Conservation (phyloP, 1,140 invertebrate genomes). For the Atopsyche davidsoni region DNA sequence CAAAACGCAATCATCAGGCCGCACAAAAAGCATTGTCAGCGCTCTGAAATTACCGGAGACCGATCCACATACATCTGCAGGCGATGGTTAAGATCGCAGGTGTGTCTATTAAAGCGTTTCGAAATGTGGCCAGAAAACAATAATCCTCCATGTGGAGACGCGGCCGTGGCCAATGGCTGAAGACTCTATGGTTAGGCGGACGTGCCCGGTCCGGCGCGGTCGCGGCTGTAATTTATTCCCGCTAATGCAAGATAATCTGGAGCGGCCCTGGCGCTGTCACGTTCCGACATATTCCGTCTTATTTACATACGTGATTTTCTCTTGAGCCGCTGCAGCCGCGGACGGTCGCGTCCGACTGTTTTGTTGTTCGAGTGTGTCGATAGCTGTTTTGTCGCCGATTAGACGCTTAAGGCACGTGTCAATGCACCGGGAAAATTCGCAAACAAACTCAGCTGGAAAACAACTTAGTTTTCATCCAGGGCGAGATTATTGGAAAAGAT, state of each 20-base stretch:
- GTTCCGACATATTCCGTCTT: slow-evolving; percentile 23
- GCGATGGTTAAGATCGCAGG: too few species aligned
- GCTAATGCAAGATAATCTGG: slow-evolving; percentile 28
- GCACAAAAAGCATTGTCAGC: too few species aligned
- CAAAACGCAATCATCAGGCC: too few species aligned
- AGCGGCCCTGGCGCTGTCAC: slow-evolving; percentile 15
- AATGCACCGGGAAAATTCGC: neutral
- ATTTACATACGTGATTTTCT: slow-evolving; percentile 29
- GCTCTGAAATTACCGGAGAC: too few species aligned
- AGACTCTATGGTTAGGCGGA: slow-evolving; percentile 7
- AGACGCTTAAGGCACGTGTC: neutral
- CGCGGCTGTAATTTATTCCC: slow-evolving; percentile 23
- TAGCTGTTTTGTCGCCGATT: neutral
- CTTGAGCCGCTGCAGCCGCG: neutral
- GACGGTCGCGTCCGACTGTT: neutral
- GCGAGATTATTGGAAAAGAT: too few species aligned
- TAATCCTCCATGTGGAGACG: slow-evolving; percentile 8
- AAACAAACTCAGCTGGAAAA: neutral
- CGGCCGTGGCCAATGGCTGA: slow-evolving; percentile 6
- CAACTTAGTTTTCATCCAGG: too few species aligned
- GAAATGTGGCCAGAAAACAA: slow-evolving; percentile 17
- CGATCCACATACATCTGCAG: too few species aligned
- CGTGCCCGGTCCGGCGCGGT: slow-evolving; percentile 8
- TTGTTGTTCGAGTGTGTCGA: neutral
- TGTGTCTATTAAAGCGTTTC: slow-evolving; percentile 18